Percentiles rank a stretch among this genome's conserved stretches.
These are phyloP conservation scores for Sylvilagus bachmani DNA, from an alignment of 2,113 vertebrate genomes.

Conservation along the genomic window DNA sequence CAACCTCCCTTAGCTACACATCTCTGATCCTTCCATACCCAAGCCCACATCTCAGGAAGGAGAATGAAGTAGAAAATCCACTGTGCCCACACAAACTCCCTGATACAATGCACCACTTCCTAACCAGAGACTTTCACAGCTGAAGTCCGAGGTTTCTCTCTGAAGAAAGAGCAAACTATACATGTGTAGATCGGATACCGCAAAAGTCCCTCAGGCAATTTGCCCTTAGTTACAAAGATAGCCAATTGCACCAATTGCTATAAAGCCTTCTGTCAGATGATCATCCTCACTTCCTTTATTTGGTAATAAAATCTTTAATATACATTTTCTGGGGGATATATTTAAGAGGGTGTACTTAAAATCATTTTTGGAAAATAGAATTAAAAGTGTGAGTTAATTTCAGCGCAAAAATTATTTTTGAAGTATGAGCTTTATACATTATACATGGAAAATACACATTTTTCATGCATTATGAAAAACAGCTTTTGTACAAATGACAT, in stretches of 20 bases:
- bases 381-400: too few relatives aligned
- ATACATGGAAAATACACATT: too few relatives aligned
- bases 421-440: too few relatives aligned
- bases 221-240: not conserved
- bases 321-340: not conserved
- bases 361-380: too few relatives aligned
- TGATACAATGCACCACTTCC: not conserved
- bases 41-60: not conserved
- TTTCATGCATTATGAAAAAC: too few relatives aligned
- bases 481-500: not conserved
- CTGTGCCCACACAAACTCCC: not conserved
- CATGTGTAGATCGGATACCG: not conserved
- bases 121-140: not conserved
- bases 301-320: not conserved
- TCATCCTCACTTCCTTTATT: not conserved
- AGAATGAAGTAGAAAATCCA: not conserved
- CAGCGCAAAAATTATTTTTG: too few relatives aligned
- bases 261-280: not conserved
- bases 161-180: not conserved
- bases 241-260: not conserved
- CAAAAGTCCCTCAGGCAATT: not conserved
- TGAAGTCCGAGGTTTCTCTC: not conserved
- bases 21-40: not conserved
- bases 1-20: not conserved
- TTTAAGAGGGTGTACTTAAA: too few relatives aligned